A percentile compares a stretch with the other conserved stretches of the same genome.
Evolutionary conservation across 2,113 vertebrate genomes (phyloP).

Genomic region (Hiodon alosoides): DNA sequence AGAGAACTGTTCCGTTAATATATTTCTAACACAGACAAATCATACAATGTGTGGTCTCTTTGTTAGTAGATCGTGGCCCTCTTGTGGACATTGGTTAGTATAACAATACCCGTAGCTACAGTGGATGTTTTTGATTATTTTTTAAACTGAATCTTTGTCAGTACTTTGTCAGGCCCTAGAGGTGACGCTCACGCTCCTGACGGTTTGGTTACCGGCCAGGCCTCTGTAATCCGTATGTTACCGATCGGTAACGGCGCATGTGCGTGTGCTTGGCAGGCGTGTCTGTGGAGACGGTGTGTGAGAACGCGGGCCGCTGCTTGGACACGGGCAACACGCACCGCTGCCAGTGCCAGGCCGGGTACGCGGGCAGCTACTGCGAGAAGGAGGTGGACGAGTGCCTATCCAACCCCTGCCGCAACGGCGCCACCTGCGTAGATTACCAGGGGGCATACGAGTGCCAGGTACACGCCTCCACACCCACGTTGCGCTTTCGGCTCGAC

Average conservation of each 20-base stretch:
- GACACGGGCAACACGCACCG: constrained; percentile 68
- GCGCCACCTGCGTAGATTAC: constrained; percentile 68
- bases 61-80: no score
- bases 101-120: no score
- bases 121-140: no score
- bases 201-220: no score
- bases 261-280: constrained; percentile 54
- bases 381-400: constrained; percentile 75
- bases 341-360: constrained; percentile 79
- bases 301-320: constrained; percentile 71
- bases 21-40: no score
- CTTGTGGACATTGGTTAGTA: no score
- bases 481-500: background rate
- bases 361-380: constrained; percentile 84
- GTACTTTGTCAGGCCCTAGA: no score
- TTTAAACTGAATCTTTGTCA: no score
- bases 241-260: background rate
- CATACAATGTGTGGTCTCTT: no score
- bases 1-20: no score
- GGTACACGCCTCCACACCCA: constrained; percentile 47
- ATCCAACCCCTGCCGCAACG: constrained; percentile 71
- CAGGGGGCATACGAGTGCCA: constrained; percentile 65
- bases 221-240: background rate
- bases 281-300: constrained; percentile 66
- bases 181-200: no score